Percentiles rank a stretch among this genome's conserved stretches.
Conservation (phyloP, 2,797 vertebrate genomes). For the Rhynchonycteris naso region DNA sequence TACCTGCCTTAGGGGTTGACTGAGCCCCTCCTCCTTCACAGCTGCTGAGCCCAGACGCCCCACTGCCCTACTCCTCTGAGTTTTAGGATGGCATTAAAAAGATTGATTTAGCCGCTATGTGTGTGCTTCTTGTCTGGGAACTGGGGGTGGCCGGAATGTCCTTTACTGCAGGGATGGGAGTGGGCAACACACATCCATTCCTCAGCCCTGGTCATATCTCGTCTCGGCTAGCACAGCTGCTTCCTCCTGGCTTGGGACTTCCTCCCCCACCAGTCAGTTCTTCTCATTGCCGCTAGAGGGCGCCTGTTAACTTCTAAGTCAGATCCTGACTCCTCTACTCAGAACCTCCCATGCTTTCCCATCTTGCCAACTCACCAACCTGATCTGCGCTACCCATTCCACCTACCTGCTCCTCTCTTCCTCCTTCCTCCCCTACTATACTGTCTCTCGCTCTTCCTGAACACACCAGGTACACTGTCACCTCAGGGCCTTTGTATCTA, state of each 20-base stretch:
- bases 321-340: not conserved
- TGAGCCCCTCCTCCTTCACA: not conserved
- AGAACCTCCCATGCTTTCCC: not conserved
- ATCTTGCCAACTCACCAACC: not conserved
- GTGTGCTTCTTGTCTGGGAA: conserved; percentile 3
- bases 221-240: no score
- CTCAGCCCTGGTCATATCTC: not conserved
- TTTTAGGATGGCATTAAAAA: conserved; percentile 67
- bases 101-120: not conserved
- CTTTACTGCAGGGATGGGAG: not conserved
- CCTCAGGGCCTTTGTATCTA: not conserved
- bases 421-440: no score
- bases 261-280: not conserved
- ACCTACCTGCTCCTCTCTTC: not conserved
- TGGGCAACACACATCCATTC: no score
- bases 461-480: no score
- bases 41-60: conserved; percentile 34
- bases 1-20: conserved; percentile 41
- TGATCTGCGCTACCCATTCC: not conserved
- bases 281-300: not conserved
- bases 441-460: not conserved
- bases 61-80: not conserved
- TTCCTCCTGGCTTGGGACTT: not conserved
- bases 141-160: not conserved
- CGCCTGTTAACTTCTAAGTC: not conserved